Base-by-base conservation (phyloP, 2,797 vertebrate genomes). In the Martes flavigula region DNA sequence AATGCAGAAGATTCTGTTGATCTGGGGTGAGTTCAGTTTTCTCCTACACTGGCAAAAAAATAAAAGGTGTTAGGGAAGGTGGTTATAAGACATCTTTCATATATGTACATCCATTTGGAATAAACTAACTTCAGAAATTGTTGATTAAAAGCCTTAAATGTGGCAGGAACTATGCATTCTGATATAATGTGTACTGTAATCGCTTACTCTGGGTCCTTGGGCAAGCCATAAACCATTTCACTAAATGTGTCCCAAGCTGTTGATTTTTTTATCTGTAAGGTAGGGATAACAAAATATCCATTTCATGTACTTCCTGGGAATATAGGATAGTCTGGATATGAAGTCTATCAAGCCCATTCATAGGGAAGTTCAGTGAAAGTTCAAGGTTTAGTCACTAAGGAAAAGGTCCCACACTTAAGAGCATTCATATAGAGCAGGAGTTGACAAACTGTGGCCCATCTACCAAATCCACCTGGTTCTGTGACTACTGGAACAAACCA, bases 1-100 rank as follows among this genome's bases (percentile, higher is more conserved):
- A 99, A 97, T 98, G 99, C 72, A 99, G 98, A 97, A 99, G 99
- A 25, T 97, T 98, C 95, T 99, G 99, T 97, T 99, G 99, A 95
- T 99, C 99, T 98, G 98, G 98, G 90, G 98, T 99, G 97, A 99
- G 98, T 98, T 99, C 99, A 97, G 99, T 97, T 97, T 99, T 99
- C 99, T 99, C 99, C 99, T 99, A 98, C 92, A 99, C 98, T 98
- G 97, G 98, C 98, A 99, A 98, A 97, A 98, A 98, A 97, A 98
- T 98, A 93, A 83, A 85, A 46, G 66, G 27, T 95, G 58, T 97
- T 78, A 93, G 95, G 79, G 98, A 97, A 97, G 96, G 79, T 94
- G 10, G 21, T 38, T 68, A 54, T 35, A 30, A 89, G 23, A 25
- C 9, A 23, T n/a, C 48, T n/a, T 72, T 96, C 51, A 5, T 68